Percentiles rank a stretch among this genome's conserved stretches.
Evolutionary conservation across 2,888 invertebrate genomes (phyloP).

Genomic region (Coelopa pilipes): DNA sequence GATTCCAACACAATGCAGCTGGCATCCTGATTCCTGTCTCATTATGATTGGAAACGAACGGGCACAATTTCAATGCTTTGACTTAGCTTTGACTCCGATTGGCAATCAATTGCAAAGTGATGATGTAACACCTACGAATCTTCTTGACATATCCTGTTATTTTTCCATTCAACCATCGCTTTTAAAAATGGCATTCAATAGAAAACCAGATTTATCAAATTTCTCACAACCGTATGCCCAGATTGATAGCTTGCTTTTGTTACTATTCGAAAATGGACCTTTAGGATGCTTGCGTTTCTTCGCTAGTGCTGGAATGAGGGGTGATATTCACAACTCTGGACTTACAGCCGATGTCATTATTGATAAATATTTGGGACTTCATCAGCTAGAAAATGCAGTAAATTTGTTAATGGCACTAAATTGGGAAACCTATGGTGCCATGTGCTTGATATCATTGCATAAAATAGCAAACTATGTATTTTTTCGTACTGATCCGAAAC

Average conservation of each 20-base stretch:
- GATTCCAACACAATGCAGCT: conserved; percentile 75
- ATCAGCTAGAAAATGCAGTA: conserved; percentile 77
- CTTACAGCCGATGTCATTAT: conserved; percentile 73
- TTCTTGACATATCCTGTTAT: conserved; percentile 73
- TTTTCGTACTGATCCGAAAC: conserved; percentile 60
- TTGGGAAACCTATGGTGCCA: conserved; percentile 82
- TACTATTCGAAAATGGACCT: conserved; percentile 75
- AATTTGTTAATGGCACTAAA: conserved; percentile 75
- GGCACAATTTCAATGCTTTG: conserved; percentile 81
- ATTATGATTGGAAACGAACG: conserved; percentile 76
- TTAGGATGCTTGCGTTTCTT: conserved; percentile 70
- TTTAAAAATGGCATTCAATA: conserved; percentile 71
- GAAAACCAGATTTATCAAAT: conserved; percentile 67
- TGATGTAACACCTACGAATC: conserved; percentile 72
- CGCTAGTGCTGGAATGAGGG: conserved; percentile 67
- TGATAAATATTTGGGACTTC: conserved; percentile 73
- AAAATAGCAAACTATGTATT: conserved; percentile 75
- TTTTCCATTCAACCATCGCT: conserved; percentile 70
- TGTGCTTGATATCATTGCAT: conserved; percentile 80
- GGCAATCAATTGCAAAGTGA: conserved; percentile 76
- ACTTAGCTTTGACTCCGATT: conserved; percentile 76
- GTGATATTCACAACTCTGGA: conserved; percentile 67
- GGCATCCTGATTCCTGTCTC: conserved; percentile 79
- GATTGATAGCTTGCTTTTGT: conserved; percentile 70
- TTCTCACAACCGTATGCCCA: conserved; percentile 64